A percentile compares a stretch with the other conserved stretches of the same genome.
phyloP scores from a whole-genome alignment of 2,113 vertebrate species.

The Brevimyrus niger region DNA sequence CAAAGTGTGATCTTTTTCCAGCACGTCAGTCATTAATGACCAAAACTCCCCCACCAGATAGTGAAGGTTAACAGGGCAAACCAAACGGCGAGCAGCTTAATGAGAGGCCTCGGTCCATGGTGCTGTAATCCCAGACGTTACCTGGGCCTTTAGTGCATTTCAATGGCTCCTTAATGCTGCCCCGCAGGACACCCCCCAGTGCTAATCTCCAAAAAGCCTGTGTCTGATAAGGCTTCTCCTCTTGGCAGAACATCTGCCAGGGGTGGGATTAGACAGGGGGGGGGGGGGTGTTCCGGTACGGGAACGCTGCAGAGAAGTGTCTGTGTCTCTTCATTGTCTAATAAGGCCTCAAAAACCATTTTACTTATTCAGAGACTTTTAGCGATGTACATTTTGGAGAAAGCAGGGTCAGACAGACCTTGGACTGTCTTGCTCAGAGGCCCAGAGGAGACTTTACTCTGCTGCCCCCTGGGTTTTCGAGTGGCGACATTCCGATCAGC shows the following conservation, averaged over 20 bases:
- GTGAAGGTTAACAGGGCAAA: background rate
- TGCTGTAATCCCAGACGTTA: slow-evolving; percentile 38
- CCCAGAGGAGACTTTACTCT: background rate
- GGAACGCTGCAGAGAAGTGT: background rate
- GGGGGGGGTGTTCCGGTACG: background rate
- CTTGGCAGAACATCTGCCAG: background rate
- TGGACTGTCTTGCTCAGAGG: background rate
- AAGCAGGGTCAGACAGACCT: background rate
- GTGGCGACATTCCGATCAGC: background rate
- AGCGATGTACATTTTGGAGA: background rate
- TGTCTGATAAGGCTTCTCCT: slow-evolving; percentile 14
- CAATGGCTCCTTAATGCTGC: slow-evolving; percentile 44
- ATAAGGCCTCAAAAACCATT: background rate
- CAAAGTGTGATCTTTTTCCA: background rate
- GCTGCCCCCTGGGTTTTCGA: background rate
- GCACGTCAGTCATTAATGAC: background rate
- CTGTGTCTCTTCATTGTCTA: background rate
- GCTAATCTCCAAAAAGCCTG: slow-evolving; percentile 29
- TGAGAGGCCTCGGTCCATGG: slow-evolving; percentile 58
- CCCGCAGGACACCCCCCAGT: slow-evolving; percentile 27
- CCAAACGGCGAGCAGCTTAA: slow-evolving; percentile 45
- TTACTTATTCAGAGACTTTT: background rate
- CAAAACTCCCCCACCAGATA: background rate
- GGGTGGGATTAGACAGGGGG: background rate
- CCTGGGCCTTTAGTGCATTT: slow-evolving; percentile 53